These are phyloP conservation scores for Litocranius walleri DNA, from an alignment of 2,113 vertebrate genomes.

Conservation along the genomic window DNA sequence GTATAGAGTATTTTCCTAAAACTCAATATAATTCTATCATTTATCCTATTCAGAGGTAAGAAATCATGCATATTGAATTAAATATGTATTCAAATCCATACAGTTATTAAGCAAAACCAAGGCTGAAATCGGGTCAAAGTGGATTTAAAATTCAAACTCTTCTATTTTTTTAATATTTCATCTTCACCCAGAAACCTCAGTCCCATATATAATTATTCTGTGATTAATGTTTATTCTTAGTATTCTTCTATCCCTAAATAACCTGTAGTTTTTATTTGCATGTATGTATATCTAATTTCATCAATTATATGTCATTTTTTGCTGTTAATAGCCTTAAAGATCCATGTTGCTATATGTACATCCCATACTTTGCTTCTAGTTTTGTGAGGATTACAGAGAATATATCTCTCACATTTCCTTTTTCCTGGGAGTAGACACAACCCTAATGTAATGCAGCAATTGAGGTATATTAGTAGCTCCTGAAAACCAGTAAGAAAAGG, in stretches of 20 bases:
- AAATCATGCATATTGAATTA: background rate
- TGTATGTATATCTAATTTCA: background rate
- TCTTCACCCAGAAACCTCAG: background rate
- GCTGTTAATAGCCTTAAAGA: background rate
- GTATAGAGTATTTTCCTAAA: background rate
- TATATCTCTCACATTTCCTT: background rate
- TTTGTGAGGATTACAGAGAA: background rate
- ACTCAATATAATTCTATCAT: background rate
- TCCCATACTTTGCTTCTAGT: background rate
- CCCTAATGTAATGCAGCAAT: background rate
- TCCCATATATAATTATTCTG: background rate
- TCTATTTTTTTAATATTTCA: background rate
- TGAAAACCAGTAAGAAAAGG: background rate
- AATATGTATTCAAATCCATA: background rate
- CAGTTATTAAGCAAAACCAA: background rate
- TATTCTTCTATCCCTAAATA: background rate
- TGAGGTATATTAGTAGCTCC: background rate
- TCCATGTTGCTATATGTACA: background rate
- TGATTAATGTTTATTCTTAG: background rate
- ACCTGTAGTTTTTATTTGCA: background rate
- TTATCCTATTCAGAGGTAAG: background rate
- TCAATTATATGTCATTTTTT: background rate
- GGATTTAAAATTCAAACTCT: background rate
- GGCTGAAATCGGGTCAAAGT: background rate
- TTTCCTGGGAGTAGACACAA: background rate